Percentiles rank a stretch among this genome's conserved stretches.
Evolutionary conservation across 2,888 invertebrate genomes (phyloP).

Genomic region (Mycogona germanica): DNA sequence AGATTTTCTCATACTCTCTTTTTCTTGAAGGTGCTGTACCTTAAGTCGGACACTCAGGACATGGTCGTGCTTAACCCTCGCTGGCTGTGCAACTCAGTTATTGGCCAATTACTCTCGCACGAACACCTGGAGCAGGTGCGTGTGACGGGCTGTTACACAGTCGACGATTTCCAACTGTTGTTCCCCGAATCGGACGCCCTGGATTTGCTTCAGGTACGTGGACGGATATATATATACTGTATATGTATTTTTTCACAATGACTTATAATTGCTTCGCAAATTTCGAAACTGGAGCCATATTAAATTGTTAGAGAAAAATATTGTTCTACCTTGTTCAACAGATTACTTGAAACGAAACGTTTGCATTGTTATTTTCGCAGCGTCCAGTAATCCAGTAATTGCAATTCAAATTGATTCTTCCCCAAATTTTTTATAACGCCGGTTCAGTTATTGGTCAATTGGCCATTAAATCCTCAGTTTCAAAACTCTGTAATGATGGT

Average conservation of each 20-base stretch:
- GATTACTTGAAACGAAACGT: no score
- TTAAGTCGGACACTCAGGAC: conserved; percentile 45
- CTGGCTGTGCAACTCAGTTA: conserved; percentile 53
- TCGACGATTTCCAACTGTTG: conserved; percentile 57
- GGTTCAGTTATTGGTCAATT: no score
- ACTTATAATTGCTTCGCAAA: no score
- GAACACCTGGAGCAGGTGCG: conserved; percentile 42
- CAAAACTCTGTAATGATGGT: neutral
- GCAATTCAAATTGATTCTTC: neutral
- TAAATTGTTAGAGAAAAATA: no score
- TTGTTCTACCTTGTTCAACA: no score
- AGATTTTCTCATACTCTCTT: neutral
- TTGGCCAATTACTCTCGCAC: conserved; percentile 50
- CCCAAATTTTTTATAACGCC: neutral
- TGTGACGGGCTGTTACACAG: conserved; percentile 54
- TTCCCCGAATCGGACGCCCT: conserved; percentile 55
- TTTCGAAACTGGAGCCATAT: no score
- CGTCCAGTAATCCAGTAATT: neutral
- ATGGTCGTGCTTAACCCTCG: conserved; percentile 50
- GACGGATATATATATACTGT: neutral
- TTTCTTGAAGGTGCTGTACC: conserved; percentile 42
- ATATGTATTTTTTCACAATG: no score
- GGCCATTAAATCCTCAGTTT: conserved; percentile 5
- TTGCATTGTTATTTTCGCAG: neutral
- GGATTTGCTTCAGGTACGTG: conserved; percentile 47